phyloP scores from a whole-genome alignment of 2,113 vertebrate genomes.

The Phylloscopus trochiloides region DNA sequence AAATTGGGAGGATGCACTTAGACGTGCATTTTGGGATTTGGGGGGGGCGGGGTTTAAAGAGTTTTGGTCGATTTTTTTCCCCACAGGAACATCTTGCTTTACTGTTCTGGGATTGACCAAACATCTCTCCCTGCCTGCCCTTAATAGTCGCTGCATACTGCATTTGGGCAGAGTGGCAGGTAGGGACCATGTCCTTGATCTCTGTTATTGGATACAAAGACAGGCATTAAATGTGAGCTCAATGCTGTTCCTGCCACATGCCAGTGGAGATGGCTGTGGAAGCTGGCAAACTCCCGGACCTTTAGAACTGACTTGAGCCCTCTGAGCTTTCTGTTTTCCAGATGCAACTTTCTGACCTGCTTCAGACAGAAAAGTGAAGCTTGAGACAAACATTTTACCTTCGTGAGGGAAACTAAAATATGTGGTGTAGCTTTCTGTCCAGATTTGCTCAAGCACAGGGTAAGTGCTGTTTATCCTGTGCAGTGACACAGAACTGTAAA shows the following conservation, averaged over 20 bases:
- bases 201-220: neutral
- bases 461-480: neutral
- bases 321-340: neutral
- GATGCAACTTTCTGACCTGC: neutral
- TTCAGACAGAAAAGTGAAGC: neutral
- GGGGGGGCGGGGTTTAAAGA: neutral
- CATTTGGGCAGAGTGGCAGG: neutral
- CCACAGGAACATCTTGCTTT: neutral
- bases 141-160: neutral
- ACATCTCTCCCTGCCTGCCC: neutral
- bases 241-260: accelerated
- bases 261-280: accelerated
- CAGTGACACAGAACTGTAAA: neutral
- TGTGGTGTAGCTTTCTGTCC: neutral
- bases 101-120: neutral
- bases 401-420: neutral
- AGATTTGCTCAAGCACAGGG: neutral
- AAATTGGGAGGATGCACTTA: neutral
- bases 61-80: neutral
- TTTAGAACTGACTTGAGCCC: neutral
- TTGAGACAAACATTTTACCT: neutral
- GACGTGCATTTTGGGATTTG: neutral
- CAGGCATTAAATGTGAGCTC: neutral
- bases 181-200: accelerated
- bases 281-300: neutral